These are phyloP conservation scores for Schizothorax lantsangensis DNA, from an alignment of 2,797 vertebrate species.

Conservation along the genomic window DNA sequence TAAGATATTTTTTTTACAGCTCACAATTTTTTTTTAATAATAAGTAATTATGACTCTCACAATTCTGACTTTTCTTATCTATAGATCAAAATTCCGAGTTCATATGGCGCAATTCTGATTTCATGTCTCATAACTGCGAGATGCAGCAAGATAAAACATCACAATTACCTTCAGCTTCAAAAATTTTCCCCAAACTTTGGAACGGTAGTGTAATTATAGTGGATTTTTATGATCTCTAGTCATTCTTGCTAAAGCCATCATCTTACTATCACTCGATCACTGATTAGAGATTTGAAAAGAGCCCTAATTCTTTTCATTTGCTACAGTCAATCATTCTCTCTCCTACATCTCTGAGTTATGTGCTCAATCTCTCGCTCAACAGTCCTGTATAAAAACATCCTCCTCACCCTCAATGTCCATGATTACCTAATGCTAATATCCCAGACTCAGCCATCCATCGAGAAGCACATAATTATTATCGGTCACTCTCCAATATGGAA, in stretches of 20 bases:
- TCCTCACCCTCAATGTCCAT: neutral
- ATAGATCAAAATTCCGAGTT: neutral
- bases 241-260: neutral
- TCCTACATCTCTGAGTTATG: neutral
- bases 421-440: constrained; percentile 9
- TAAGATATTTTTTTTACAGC: too few species aligned
- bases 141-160: neutral
- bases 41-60: neutral
- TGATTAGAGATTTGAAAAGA: neutral
- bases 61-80: neutral
- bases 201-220: neutral
- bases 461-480: neutral
- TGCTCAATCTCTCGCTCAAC: neutral
- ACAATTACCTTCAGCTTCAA: neutral
- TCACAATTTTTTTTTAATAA: neutral
- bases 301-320: neutral
- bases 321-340: neutral
- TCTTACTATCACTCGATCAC: neutral
- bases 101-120: too few species aligned
- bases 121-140: neutral
- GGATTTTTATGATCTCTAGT: neutral
- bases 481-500: neutral
- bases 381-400: constrained; percentile 28
- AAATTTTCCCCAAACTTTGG: neutral
- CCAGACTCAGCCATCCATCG: constrained; percentile 20